Evolutionary conservation across 1,140 invertebrate genomes (phyloP).

Genomic region (Ceratina australensis): DNA sequence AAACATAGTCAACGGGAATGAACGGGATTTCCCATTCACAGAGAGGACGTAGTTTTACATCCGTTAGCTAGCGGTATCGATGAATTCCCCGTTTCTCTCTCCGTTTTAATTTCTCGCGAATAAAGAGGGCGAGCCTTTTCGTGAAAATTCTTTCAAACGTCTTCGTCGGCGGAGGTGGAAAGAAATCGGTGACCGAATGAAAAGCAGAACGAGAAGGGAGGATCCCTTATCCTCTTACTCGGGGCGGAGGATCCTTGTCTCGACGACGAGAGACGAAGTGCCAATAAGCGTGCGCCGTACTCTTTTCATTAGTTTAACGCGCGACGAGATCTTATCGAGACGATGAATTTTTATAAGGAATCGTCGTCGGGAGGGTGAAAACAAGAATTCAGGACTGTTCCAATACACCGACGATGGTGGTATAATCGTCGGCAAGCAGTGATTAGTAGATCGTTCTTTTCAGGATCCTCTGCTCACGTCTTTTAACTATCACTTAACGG

Average conservation of each 20-base stretch:
- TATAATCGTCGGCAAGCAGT: no score
- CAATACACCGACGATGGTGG: no score
- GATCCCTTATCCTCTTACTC: constrained; percentile 71
- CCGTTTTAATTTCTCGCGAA: not conserved
- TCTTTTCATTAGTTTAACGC: constrained; percentile 62
- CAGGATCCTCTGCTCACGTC: no score
- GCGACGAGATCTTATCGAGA: constrained; percentile 40
- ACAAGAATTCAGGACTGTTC: no score
- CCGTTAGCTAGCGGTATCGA: no score
- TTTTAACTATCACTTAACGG: no score
- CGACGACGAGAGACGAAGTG: constrained; percentile 38
- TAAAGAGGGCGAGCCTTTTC: not conserved
- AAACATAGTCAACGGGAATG: no score
- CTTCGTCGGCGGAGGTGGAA: not conserved
- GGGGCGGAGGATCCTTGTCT: constrained; percentile 47
- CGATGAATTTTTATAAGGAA: constrained; percentile 49
- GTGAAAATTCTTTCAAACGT: constrained; percentile 2
- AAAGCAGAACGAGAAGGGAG: constrained; percentile 13
- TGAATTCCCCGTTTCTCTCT: not conserved
- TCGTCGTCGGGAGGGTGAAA: not conserved
- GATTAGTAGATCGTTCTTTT: no score
- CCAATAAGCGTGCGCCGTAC: constrained; percentile 30
- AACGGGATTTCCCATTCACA: no score
- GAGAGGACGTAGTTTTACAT: no score
- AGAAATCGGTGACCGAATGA: not conserved